Conservation (phyloP, 2,888 invertebrate species). For the Drosophila incognita region DNA sequence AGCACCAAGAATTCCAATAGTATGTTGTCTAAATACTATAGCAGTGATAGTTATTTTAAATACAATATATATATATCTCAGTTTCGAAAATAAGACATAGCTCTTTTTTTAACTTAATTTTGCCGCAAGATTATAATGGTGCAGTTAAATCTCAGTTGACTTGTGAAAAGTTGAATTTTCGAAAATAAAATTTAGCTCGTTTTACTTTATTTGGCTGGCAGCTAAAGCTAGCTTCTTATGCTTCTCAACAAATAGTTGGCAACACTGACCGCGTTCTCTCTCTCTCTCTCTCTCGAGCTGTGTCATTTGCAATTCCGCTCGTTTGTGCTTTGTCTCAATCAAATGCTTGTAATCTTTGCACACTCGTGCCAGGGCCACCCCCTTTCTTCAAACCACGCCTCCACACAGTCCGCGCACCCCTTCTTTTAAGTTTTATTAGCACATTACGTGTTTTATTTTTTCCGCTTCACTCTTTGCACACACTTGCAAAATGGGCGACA, state of each 20-base stretch:
- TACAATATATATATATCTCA: background rate
- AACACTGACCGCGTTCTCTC: background rate
- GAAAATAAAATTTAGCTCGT: background rate
- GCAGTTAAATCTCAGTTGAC: background rate
- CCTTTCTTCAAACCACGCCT: constrained; percentile 7
- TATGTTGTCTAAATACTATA: too few species aligned
- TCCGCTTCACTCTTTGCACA: constrained; percentile 19
- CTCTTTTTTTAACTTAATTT: background rate
- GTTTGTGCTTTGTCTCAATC: constrained; percentile 72
- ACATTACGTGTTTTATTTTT: constrained; percentile 58
- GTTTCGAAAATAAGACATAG: too few species aligned
- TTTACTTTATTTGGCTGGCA: background rate
- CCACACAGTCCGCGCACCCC: constrained; percentile 19
- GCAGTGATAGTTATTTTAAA: background rate
- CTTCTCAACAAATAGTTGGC: background rate
- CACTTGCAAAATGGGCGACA: constrained; percentile 22
- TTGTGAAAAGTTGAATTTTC: background rate
- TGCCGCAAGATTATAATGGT: background rate
- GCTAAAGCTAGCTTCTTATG: background rate
- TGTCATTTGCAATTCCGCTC: constrained; percentile 48
- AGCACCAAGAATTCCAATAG: background rate
- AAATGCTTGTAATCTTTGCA: constrained; percentile 75
- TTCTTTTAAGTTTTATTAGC: constrained; percentile 70
- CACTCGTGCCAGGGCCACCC: constrained; percentile 48
- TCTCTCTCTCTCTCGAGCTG: background rate